Evolutionary conservation across 1,140 invertebrate genomes (phyloP), one percentile per base, ranked within the genome.

Genomic region (Plectrocnemia conspersa): DNA sequence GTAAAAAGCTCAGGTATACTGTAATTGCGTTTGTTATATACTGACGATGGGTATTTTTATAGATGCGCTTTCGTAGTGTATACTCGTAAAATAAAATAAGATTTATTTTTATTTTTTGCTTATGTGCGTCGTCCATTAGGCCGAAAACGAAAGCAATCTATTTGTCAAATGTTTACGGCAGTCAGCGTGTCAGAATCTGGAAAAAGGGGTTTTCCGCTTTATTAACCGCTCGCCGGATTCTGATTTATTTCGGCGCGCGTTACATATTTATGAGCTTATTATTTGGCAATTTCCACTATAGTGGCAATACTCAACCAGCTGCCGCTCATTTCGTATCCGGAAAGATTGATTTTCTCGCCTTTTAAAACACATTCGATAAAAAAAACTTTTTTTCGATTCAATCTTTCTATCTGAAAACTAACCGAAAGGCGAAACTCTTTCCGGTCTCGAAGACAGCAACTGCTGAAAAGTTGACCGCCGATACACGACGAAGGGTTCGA

Each of bases 241-340:
- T 52, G 48, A 52, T 52, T 52, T 52, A 52, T 52, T 52, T 52
- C 48, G n/a, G 19, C 33, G 48, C 7, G 35, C 48, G 48, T 52
- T 52, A 52, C 48, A 52, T 52, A 52, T 52, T 52, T 52, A 52
- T 52, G 48, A 52, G 48, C 48, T 52, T 52, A 52, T 52, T 52
- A 52, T 52, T 52, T 52, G 48, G 32, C 48, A 40, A 40, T 52
- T 52, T 52, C 13, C 33, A 22, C 48, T n/a, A n/a, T 25, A 44
- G 10, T 18, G 16, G 15, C 9, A 24, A 44, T 19, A 48, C 27
- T 35, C 27, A n/a, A 19, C 23, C 46, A 48, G 23, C 46, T 33
- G 32, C 11, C 16, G 32, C 16, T 7, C 27, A 13, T 7, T 7
- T 29, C 27, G 27, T 7, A 13, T 9, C 7, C 7, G 27, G 27